Evolutionary conservation across 2,888 invertebrate species (phyloP), one percentile per base, ranked within the genome.

Genomic region (Criorhina ranunculi): DNA sequence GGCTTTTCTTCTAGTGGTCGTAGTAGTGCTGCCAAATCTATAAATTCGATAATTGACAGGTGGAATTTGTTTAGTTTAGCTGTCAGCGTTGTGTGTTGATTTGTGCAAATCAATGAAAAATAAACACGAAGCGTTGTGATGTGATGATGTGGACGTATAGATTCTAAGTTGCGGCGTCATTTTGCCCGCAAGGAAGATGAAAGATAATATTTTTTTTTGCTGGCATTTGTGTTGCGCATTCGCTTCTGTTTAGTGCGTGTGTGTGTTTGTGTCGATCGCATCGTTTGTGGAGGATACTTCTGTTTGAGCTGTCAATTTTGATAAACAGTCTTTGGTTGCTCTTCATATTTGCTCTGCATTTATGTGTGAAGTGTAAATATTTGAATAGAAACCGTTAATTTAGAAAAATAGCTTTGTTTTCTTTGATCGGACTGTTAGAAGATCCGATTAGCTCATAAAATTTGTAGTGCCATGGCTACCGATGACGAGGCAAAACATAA

Each of bases 11-110:
- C 53, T 62, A 12, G 29, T 0, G 5, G 46, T 42, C 11, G 29
- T 0, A 5, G 46, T 49, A 70, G 76, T 76, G 75, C 46, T 85
- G 76, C 80, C 75, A 85, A 80, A 76, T 60, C 40, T 44, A 85
- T 80, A 60, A 73, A 77, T 73, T 80, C 46, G 40, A 40, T 55
- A 75, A 75, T 59, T 83, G 78, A 73, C 78, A 83, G 79, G 42
- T 73, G 73, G 62, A 78, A 66, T 78, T 64, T 83, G 83, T 79
- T 79, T 83, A 42, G 62, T 31, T 83, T 62, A 2, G 33, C 78
- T 75, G 78, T 79, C 73, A 62, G 40, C 5, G 15, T 11, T 44
- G 24, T 62, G 17, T 78, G 70, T 57, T 69, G 67, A 62, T 67
- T 77, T 62, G 76, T 62, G 51, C 60, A 82, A 49, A 55, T 73